These are phyloP conservation scores for Sterrhoptilus dennistouni DNA, from an alignment of 2,113 vertebrate species.

Conservation along the genomic window DNA sequence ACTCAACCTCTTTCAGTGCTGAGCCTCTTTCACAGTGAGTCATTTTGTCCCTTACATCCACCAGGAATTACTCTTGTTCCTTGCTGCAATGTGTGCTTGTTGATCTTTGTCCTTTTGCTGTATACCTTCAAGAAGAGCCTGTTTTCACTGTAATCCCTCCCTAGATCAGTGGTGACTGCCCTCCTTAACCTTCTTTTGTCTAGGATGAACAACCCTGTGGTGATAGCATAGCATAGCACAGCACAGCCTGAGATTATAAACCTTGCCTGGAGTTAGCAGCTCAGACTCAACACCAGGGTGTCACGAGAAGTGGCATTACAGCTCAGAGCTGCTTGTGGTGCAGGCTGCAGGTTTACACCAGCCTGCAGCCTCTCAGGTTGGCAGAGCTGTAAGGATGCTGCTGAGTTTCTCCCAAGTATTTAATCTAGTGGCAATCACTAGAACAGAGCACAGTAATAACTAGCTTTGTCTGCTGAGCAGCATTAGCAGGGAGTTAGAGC, in stretches of 20 bases:
- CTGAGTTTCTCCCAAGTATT: background rate
- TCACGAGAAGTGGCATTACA: background rate
- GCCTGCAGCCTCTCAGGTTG: background rate
- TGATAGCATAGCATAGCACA: background rate
- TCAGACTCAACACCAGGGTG: background rate
- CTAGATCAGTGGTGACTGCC: background rate
- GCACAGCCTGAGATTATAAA: background rate
- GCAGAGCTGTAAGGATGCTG: background rate
- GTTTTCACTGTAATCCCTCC: background rate
- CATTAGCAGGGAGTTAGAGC: conserved; percentile 12
- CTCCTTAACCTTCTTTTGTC: background rate
- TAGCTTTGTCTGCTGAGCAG: conserved; percentile 30
- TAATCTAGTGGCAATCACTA: background rate
- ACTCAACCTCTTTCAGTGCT: background rate
- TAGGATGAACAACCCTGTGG: background rate
- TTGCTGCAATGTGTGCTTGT: background rate
- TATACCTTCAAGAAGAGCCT: background rate
- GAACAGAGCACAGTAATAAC: conserved; percentile 24
- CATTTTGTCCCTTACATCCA: background rate
- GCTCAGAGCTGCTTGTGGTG: background rate
- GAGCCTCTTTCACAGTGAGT: background rate
- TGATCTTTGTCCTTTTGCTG: background rate
- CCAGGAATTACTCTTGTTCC: background rate
- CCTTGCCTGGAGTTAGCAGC: background rate
- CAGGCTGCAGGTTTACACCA: background rate